Evolutionary conservation across 2,797 vertebrate species (phyloP).

Genomic region (Syngnathus rostellatus): DNA sequence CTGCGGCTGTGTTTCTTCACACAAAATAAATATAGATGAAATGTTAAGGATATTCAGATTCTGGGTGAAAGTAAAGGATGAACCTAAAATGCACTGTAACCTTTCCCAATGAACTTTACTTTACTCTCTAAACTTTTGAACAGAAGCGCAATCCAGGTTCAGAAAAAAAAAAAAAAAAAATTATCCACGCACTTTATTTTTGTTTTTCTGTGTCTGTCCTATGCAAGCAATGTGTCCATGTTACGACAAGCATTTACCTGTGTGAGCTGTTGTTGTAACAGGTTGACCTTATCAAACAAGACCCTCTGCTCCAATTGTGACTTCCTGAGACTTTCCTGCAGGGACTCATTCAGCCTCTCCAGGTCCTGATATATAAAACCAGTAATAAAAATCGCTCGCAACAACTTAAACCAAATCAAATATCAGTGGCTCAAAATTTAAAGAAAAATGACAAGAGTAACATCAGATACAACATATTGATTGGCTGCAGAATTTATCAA

Average conservation of each 20-base stretch:
- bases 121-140: too few relatives aligned
- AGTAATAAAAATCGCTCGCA: neutral
- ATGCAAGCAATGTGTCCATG: neutral
- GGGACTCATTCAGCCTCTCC: slow-evolving; percentile 82
- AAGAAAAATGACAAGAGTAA: neutral
- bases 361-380: slow-evolving; percentile 69
- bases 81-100: too few relatives aligned
- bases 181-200: neutral
- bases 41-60: too few relatives aligned
- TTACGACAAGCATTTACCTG: slow-evolving; percentile 68
- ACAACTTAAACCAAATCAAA: neutral
- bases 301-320: slow-evolving; percentile 82
- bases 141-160: too few relatives aligned
- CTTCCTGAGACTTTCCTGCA: slow-evolving; percentile 80
- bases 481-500: neutral
- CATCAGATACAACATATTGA: neutral
- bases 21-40: too few relatives aligned
- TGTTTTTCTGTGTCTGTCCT: neutral
- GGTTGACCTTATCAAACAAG: slow-evolving; percentile 79
- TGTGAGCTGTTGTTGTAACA: slow-evolving; percentile 81
- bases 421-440: neutral
- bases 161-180: too few relatives aligned
- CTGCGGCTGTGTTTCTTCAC: too few relatives aligned
- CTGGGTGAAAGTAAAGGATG: too few relatives aligned
- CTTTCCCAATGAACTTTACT: too few relatives aligned